Evolutionary conservation across 2,113 vertebrate species (phyloP), one percentile per base, ranked within the genome.

Genomic region (Leucosticte australis): DNA sequence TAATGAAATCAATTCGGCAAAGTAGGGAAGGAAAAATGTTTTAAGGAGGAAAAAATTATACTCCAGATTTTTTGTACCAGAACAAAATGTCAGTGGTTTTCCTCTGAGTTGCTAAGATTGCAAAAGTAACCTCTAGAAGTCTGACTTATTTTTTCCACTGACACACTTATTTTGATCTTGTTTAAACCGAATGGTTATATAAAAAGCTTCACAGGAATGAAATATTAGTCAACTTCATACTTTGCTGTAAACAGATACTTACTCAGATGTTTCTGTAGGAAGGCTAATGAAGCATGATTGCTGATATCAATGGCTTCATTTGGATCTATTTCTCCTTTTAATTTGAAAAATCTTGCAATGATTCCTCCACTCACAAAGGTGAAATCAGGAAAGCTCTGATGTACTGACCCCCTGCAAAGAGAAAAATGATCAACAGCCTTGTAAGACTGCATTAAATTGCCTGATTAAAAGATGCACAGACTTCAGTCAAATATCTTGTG

Each of bases 371-470:
- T 98, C 60, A 98, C 96, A 96, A 99, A 99, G 68, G 99, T 99
- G 90, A 99, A 99, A 96, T 99, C 99, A 33, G 98, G 98, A 97
- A 99, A 99, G 90, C 99, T 99, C 97, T 99, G 99, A 95, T 99
- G 99, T 31, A 99, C 99, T 5, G 99, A 97, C 4, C 99, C 99
- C 94, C 99, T 99, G 92, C 46, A 92, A 96, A 95, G 0, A 96
- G 20, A 95, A 84, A 91, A 41, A 41, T 27, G 3, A 80, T 41
- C 60, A 41, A 26, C 23, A 75, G 42, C 31, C 21, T 63, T 17
- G 0, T 28, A 75, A 65, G 50, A 90, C 42, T 11, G 10, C 19
- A 50, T 42, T 49, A 23, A 63, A 52, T 21, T 8, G 1, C 44
- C 30, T 24, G 30, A 67, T 64, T 33, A 82, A 17, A 77, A 92